A percentile compares a stretch with the other conserved stretches of the same genome.
Evolutionary conservation across 2,797 vertebrate species (phyloP).

Genomic region (Adrianichthys oophorus): DNA sequence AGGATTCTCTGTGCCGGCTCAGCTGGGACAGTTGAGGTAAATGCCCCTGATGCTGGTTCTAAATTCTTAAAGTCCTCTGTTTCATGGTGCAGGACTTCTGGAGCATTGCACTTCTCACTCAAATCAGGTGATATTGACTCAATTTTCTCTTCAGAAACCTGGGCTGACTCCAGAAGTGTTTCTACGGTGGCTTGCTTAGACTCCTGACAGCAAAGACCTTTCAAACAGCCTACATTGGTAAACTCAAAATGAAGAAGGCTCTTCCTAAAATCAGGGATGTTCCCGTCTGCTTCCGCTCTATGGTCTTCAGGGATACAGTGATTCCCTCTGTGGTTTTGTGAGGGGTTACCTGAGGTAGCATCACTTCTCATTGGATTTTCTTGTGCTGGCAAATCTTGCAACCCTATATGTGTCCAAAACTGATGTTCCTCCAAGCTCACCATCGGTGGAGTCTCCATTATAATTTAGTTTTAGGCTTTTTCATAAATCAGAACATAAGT

Average conservation of each 20-base stretch:
- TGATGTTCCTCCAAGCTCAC: constrained; percentile 56
- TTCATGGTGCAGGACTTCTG: not conserved
- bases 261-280: constrained; percentile 9
- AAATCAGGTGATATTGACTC: not conserved
- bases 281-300: constrained; percentile 13
- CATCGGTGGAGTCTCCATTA: constrained; percentile 76
- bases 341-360: constrained; percentile 37
- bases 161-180: constrained; percentile 15
- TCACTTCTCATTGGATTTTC: constrained; percentile 37
- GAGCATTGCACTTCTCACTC: constrained; percentile 6
- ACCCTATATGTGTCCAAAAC: constrained; percentile 37
- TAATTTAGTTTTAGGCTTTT: constrained; percentile 59
- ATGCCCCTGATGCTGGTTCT: constrained; percentile 30
- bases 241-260: constrained; percentile 4
- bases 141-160: constrained; percentile 15
- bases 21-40: constrained; percentile 2
- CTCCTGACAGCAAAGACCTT: constrained; percentile 10
- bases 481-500: constrained; percentile 69
- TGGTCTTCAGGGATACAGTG: constrained; percentile 17
- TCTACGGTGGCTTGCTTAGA: constrained; percentile 9
- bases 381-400: constrained; percentile 37
- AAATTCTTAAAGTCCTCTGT: not conserved
- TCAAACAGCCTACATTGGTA: not conserved
- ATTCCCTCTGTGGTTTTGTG: constrained; percentile 22
- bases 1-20: constrained; percentile 1